phyloP scores from a whole-genome alignment of 2,797 vertebrate genomes.

The Sphenopsis melanotis region DNA sequence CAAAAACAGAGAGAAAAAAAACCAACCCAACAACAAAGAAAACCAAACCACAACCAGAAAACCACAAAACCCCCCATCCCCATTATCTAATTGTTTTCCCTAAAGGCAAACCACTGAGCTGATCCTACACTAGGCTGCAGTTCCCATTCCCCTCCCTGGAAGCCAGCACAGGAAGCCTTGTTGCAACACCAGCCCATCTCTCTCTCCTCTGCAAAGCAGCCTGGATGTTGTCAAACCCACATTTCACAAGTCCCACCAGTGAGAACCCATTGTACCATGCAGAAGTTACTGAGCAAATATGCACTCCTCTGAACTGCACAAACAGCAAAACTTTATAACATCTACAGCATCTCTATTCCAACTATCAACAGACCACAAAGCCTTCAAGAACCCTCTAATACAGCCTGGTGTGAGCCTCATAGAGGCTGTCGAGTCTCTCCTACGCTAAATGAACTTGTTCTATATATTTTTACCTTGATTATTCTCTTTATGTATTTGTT shows the following conservation, averaged over 20 bases:
- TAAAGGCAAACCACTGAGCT: not conserved
- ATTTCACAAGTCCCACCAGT: not conserved
- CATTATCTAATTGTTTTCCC: not conserved
- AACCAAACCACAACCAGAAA: not conserved
- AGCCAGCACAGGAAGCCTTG: not conserved
- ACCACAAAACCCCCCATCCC: not conserved
- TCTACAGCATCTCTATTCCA: not conserved
- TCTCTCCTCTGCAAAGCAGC: not conserved
- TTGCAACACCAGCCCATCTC: not conserved
- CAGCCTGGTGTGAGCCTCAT: not conserved
- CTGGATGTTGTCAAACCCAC: not conserved
- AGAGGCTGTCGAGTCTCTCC: not conserved
- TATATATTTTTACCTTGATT: not conserved
- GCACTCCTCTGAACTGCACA: not conserved
- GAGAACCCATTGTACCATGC: not conserved
- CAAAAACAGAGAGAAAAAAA: not conserved
- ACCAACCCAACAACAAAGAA: not conserved
- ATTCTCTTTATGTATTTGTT: not conserved
- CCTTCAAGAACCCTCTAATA: not conserved
- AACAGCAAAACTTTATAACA: not conserved
- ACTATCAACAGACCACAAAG: not conserved
- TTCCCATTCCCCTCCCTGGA: not conserved
- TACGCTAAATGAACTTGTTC: not conserved
- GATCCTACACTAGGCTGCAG: accelerated
- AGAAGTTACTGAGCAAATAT: not conserved